A percentile compares a stretch with the other conserved stretches of the same genome.
Conservation (phyloP, 2,113 vertebrate species). For the Murina feae region DNA sequence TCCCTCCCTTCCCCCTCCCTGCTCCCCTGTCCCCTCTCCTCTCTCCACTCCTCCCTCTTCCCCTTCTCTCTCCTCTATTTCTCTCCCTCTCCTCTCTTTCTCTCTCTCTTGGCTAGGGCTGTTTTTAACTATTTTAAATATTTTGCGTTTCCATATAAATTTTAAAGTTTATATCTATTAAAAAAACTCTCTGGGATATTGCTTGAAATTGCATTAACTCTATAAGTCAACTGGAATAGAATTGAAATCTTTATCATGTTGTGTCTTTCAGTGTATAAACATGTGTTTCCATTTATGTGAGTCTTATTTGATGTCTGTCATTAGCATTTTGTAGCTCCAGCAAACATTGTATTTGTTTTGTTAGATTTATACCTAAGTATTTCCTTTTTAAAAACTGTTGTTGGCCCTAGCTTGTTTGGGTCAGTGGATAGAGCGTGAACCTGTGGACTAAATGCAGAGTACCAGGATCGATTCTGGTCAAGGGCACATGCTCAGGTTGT, state of each 20-base stretch:
- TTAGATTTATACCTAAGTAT: not conserved
- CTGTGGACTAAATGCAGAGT: too few relatives aligned
- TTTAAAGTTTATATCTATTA: not conserved
- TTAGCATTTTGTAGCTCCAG: not conserved
- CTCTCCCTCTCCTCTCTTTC: too few relatives aligned
- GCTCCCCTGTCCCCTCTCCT: not conserved
- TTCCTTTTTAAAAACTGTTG: not conserved
- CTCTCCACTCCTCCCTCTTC: too few relatives aligned
- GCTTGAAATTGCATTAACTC: constrained; percentile 13
- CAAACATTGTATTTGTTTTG: not conserved
- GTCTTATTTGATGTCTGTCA: not conserved
- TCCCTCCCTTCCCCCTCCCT: not conserved
- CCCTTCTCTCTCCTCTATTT: not conserved
- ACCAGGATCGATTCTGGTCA: too few relatives aligned
- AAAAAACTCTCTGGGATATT: constrained; percentile 16
- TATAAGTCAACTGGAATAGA: not conserved
- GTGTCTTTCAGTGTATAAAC: not conserved
- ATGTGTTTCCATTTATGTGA: not conserved
- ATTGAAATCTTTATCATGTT: constrained; percentile 9
- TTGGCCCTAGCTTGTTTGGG: not conserved
- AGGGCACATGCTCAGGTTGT: too few relatives aligned
- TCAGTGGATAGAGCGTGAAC: too few relatives aligned
- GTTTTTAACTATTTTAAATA: constrained; percentile 20
- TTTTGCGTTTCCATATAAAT: not conserved
- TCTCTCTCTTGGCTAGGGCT: not conserved